A percentile compares a stretch with the other conserved stretches of the same genome.
Conservation (phyloP, 92 coral and sea anemone species). For the Epizoanthus stellaris region DNA sequence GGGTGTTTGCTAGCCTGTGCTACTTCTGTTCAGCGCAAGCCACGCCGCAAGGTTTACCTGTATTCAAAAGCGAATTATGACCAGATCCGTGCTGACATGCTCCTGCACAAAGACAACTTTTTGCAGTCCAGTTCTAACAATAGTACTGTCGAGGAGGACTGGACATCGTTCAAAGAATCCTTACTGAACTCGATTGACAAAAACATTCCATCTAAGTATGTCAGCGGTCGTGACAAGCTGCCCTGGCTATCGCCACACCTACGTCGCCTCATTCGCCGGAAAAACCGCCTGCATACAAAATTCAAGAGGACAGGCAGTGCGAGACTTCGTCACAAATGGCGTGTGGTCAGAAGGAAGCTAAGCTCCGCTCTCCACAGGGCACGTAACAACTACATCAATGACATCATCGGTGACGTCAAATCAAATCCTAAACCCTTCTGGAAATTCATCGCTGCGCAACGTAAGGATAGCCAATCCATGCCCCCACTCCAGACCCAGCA, state of each 20-base stretch:
- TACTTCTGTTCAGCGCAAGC: no score
- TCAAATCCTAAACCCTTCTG: slow-evolving; percentile 41
- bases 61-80: no score
- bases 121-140: neutral
- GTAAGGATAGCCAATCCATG: slow-evolving; percentile 51
- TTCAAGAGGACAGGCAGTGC: slow-evolving; percentile 43
- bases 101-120: no score
- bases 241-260: slow-evolving; percentile 52
- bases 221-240: slow-evolving; percentile 60
- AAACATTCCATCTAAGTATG: slow-evolving; percentile 46
- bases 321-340: slow-evolving; percentile 37
- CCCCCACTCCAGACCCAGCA: slow-evolving; percentile 38
- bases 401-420: slow-evolving; percentile 16
- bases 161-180: slow-evolving; percentile 41
- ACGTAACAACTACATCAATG: slow-evolving; percentile 45
- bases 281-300: slow-evolving; percentile 51
- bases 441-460: slow-evolving; percentile 37
- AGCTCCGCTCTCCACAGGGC: slow-evolving; percentile 28
- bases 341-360: slow-evolving; percentile 19
- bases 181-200: slow-evolving; percentile 31
- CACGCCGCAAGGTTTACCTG: no score
- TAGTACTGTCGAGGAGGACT: slow-evolving; percentile 48
- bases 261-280: slow-evolving; percentile 51
- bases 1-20: neutral
- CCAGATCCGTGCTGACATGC: no score